phyloP scores from a whole-genome alignment of 2,888 invertebrate species.

The Pristionchus maxplancki region DNA sequence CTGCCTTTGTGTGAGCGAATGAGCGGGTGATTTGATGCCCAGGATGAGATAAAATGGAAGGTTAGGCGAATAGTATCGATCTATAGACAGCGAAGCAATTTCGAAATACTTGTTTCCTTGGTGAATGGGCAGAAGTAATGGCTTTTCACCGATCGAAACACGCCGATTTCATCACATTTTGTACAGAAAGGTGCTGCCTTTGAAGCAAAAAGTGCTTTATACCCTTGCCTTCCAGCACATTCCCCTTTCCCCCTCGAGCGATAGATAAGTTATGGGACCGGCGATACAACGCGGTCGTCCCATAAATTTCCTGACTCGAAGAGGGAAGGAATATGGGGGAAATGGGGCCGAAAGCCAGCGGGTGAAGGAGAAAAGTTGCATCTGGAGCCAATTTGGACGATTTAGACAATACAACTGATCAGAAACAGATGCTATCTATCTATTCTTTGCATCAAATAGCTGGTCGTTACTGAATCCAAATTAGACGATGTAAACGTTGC shows the following conservation, averaged over 20 bases:
- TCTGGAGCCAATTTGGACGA: neutral
- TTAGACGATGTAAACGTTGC: too few relatives aligned
- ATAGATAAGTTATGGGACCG: constrained; percentile 39
- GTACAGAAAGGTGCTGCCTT: neutral
- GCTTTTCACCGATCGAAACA: too few relatives aligned
- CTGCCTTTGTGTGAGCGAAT: constrained; percentile 27
- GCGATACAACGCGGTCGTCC: neutral
- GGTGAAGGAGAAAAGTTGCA: neutral
- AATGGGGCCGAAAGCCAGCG: neutral
- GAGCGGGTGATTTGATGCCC: neutral
- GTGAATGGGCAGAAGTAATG: too few relatives aligned
- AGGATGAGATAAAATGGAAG: neutral
- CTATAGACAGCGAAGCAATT: too few relatives aligned
- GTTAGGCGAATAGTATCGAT: too few relatives aligned
- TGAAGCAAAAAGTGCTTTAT: neutral
- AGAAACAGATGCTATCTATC: neutral
- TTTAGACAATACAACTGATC: neutral
- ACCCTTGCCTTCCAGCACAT: neutral
- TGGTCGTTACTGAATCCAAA: neutral
- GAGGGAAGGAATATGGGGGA: neutral
- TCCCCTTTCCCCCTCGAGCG: neutral
- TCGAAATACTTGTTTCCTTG: too few relatives aligned
- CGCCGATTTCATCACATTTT: too few relatives aligned
- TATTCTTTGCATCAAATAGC: too few relatives aligned
- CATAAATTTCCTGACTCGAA: constrained; percentile 10